Conservation (phyloP, 2,888 invertebrate genomes). For the Epiblema foenella region DNA sequence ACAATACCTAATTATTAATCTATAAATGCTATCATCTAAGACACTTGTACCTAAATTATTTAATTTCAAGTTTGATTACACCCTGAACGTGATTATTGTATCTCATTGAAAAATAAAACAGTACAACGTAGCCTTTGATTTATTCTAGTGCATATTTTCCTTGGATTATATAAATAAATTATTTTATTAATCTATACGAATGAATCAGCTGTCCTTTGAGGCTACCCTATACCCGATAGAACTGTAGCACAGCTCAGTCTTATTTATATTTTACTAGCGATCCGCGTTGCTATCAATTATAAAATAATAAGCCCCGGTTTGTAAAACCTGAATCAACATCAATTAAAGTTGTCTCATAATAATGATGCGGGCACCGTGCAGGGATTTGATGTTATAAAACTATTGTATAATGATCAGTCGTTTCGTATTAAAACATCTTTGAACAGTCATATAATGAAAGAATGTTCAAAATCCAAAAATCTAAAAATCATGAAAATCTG, state of each 20-base stretch:
- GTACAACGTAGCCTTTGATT: conserved; percentile 58
- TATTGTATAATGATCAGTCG: no score
- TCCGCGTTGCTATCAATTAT: background rate
- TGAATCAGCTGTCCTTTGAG: conserved; percentile 19
- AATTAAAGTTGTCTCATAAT: no score
- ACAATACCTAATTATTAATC: conserved; percentile 48
- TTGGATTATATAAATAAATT: conserved; percentile 36
- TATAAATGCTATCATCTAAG: conserved; percentile 62
- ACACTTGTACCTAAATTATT: conserved; percentile 68
- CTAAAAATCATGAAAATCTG: background rate
- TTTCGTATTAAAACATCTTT: background rate
- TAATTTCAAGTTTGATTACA: conserved; percentile 61
- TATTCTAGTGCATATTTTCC: conserved; percentile 48
- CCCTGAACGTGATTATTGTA: conserved; percentile 63
- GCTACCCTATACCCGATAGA: conserved; percentile 19
- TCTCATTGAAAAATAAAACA: conserved; percentile 73
- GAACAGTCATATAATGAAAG: background rate
- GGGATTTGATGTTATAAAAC: no score
- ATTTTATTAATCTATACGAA: conserved; percentile 34
- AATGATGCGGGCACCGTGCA: no score
- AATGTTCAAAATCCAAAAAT: background rate
- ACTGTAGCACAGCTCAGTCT: conserved; percentile 1
- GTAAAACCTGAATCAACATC: no score
- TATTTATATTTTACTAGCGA: no score
- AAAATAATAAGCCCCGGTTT: no score